These are phyloP conservation scores for Sebastes diaconus DNA, from an alignment of 2,797 vertebrate species.

Conservation along the genomic window DNA sequence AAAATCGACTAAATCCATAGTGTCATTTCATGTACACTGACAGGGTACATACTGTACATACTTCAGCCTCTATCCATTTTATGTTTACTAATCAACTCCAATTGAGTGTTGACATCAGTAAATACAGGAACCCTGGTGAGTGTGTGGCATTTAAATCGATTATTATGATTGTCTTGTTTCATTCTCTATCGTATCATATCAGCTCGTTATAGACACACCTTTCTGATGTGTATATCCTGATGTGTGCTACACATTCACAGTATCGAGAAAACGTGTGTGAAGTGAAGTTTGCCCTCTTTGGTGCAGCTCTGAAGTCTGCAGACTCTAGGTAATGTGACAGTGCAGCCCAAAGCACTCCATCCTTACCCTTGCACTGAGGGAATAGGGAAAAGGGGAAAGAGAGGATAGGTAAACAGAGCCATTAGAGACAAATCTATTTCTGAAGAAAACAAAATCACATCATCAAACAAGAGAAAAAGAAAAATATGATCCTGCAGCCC, in stretches of 20 bases:
- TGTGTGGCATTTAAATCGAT: conserved; percentile 13
- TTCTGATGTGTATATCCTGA: conserved; percentile 5
- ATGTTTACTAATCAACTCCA: conserved; percentile 9
- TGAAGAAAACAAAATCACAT: conserved; percentile 89
- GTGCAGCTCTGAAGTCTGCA: conserved; percentile 49
- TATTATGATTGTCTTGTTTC: conserved; percentile 12
- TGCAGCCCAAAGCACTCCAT: conserved; percentile 68
- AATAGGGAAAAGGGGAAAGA: conserved; percentile 60
- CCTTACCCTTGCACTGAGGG: conserved; percentile 61
- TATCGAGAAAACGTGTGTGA: conserved; percentile 13
- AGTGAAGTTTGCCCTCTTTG: conserved; percentile 41
- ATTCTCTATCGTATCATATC: background rate
- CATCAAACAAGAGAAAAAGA: conserved; percentile 87
- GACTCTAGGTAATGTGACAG: conserved; percentile 63
- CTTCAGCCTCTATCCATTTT: background rate
- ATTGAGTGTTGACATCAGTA: conserved; percentile 18
- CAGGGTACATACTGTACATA: background rate
- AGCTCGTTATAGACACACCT: background rate
- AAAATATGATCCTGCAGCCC: conserved; percentile 84
- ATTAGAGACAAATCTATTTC: conserved; percentile 89
- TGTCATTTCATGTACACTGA: background rate
- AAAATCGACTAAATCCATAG: background rate
- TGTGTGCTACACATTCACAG: background rate
- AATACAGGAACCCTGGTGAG: conserved; percentile 1
- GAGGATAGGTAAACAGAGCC: conserved; percentile 86